These are phyloP conservation scores for Teleopsis dalmanni DNA, from an alignment of 1,140 invertebrate species.

Conservation along the genomic window DNA sequence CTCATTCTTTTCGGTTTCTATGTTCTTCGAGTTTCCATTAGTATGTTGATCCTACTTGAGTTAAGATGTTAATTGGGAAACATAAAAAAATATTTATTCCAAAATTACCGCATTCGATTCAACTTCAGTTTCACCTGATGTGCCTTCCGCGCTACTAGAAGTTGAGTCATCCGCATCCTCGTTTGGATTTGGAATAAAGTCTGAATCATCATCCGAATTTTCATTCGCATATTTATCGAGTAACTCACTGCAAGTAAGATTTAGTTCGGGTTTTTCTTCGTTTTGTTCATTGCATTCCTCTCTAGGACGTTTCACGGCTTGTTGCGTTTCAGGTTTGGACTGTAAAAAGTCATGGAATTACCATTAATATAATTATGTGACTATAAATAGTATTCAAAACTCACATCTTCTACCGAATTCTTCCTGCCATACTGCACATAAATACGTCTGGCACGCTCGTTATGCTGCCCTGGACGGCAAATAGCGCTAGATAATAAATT, in stretches of 20 bases:
- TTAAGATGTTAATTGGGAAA: too few relatives aligned
- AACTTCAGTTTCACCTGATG: conserved; percentile 17
- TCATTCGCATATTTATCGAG: conserved; percentile 33
- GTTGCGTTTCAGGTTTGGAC: too few relatives aligned
- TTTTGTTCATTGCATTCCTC: too few relatives aligned
- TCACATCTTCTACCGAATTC: conserved; percentile 7
- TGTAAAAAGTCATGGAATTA: too few relatives aligned
- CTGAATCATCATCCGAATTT: conserved; percentile 36
- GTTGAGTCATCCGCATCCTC: conserved; percentile 13
- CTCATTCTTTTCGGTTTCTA: background rate
- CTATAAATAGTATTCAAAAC: too few relatives aligned
- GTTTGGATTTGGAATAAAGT: conserved; percentile 28
- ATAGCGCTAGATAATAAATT: conserved; percentile 28
- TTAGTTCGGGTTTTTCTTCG: conserved; percentile 16
- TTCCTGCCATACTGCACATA: conserved; percentile 6
- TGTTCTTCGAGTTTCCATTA: too few relatives aligned
- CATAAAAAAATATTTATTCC: too few relatives aligned
- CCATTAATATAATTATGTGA: too few relatives aligned
- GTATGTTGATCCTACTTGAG: too few relatives aligned
- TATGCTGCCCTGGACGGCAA: conserved; percentile 26
- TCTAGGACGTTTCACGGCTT: conserved; percentile 19
- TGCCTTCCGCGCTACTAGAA: conserved; percentile 17
- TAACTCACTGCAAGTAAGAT: conserved; percentile 29
- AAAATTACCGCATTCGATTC: conserved; percentile 4
- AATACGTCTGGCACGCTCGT: conserved; percentile 13